Evolutionary conservation across 2,888 invertebrate species (phyloP).

Genomic region (Eurytoma adleriae): DNA sequence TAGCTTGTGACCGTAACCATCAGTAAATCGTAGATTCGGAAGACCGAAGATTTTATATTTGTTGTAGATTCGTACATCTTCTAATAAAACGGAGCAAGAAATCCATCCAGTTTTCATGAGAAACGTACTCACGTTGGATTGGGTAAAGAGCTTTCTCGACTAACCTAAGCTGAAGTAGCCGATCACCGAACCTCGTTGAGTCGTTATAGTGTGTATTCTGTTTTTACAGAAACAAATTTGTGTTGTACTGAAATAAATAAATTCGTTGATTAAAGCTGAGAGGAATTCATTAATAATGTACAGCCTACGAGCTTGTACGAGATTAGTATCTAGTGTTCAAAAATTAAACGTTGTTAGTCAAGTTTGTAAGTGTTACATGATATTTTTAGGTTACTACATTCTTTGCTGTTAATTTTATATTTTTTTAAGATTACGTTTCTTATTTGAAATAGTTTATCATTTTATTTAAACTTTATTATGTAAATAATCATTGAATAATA

Average conservation of each 20-base stretch:
- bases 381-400: neutral
- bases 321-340: constrained; percentile 22
- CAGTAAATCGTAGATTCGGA: constrained; percentile 5
- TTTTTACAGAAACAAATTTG: neutral
- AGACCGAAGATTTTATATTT: constrained; percentile 10
- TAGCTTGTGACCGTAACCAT: neutral
- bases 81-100: neutral
- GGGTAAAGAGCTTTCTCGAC: neutral
- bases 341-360: constrained; percentile 27
- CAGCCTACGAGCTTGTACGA: constrained; percentile 29
- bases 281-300: constrained; percentile 28
- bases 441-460: neutral
- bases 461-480: neutral
- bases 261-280: too few relatives aligned
- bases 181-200: neutral
- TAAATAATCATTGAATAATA: neutral
- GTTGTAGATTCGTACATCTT: constrained; percentile 14
- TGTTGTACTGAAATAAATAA: neutral
- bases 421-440: neutral
- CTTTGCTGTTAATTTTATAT: too few relatives aligned
- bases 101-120: constrained; percentile 27
- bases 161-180: constrained; percentile 9
- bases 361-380: constrained; percentile 34
- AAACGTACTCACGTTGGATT: constrained; percentile 5
- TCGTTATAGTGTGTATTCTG: neutral